phyloP scores from a whole-genome alignment of 2,113 vertebrate genomes.

The Drymodes brunneopygia region DNA sequence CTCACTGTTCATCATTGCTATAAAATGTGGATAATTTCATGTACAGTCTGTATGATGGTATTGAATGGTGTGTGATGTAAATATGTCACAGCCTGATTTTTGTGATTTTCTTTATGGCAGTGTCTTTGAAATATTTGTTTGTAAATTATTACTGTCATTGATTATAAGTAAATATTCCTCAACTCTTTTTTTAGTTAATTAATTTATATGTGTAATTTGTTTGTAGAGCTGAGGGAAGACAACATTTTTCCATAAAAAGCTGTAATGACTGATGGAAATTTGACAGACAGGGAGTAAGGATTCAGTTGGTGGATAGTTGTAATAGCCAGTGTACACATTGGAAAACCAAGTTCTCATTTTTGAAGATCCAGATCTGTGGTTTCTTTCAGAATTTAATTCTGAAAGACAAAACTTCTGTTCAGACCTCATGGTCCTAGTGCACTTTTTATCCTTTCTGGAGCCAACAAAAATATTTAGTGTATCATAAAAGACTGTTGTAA shows the following conservation, averaged over 20 bases:
- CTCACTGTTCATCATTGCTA: neutral
- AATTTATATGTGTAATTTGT: neutral
- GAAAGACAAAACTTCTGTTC: neutral
- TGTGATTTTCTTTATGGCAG: neutral
- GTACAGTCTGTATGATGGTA: neutral
- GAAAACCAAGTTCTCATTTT: neutral
- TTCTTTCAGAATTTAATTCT: neutral
- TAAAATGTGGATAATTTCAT: neutral
- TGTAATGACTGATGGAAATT: neutral
- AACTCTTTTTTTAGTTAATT: neutral
- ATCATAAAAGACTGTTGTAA: neutral
- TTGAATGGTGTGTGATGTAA: neutral
- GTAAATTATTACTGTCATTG: neutral
- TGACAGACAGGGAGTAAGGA: neutral
- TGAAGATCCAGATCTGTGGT: neutral
- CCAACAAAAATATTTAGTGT: neutral
- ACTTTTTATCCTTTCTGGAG: neutral
- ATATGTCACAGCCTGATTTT: neutral
- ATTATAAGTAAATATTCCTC: neutral
- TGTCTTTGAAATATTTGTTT: neutral
- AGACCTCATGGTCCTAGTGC: neutral
- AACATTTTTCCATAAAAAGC: neutral
- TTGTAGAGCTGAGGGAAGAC: accelerated
- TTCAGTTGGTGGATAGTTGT: neutral
- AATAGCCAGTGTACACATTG: neutral